A percentile compares a stretch with the other conserved stretches of the same genome.
phyloP scores from a whole-genome alignment of 2,113 vertebrate genomes.

The Alces alces region DNA sequence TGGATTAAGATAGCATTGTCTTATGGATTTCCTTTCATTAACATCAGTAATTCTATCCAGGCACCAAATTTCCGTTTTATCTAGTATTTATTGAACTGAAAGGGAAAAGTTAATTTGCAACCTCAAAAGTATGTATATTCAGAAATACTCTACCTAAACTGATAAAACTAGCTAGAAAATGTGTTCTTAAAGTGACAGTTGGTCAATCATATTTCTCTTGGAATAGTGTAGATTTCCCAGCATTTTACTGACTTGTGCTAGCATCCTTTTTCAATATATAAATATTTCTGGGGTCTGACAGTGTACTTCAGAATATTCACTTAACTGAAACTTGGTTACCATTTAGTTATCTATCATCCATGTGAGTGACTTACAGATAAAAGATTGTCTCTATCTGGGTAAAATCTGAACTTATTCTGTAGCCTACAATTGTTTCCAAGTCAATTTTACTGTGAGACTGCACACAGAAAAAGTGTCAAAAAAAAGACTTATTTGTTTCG shows the following conservation, averaged over 20 bases:
- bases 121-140: neutral
- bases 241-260: neutral
- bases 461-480: neutral
- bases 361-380: neutral
- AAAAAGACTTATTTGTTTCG: slow-evolving; percentile 14
- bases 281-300: neutral
- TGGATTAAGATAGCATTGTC: neutral
- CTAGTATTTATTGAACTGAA: neutral
- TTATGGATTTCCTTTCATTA: neutral
- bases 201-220: neutral
- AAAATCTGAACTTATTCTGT: neutral
- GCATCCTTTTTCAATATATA: neutral
- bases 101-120: neutral
- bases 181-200: neutral
- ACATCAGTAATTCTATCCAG: neutral
- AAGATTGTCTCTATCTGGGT: neutral
- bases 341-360: neutral
- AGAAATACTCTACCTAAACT: neutral
- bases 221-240: neutral
- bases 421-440: neutral
- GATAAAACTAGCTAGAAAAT: neutral
- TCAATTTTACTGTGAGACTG: neutral
- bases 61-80: neutral
- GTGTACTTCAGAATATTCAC: neutral
- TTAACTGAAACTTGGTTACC: neutral